Base-by-base conservation (phyloP, 2,888 invertebrate species). In the Pilophorus perplexus region DNA sequence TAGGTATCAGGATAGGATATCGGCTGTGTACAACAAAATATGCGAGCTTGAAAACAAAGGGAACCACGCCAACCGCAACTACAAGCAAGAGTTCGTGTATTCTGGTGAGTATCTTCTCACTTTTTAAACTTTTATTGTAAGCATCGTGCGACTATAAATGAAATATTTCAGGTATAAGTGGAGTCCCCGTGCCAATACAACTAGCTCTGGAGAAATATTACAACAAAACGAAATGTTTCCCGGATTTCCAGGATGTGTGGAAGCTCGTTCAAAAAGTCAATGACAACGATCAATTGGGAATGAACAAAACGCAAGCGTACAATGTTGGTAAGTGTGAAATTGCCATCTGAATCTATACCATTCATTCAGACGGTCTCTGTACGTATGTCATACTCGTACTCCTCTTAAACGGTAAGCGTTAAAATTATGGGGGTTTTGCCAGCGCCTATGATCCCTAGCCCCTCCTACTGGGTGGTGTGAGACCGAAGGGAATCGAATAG, bases 171-270 rank as follows among this genome's bases (percentile, higher is more conserved):
- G 64, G 64, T 5, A 27, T n/a, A n/a, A n/a, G 18, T 18, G 64
- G 64, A 18, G n/a, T n/a, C n/a, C 64, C 64, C 3, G 54, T 54
- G 14, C 64, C 54, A n/a, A 12, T 65, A 8, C 38, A 52, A 22
- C 74, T 73, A 40, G 75, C 75, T 42, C 73, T 80, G 27, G 75
- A 76, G 60, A 76, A 72, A 64, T 77, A 76, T 71, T 74, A 79
- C 60, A 79, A 79, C 72, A 77, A 75, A 65, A 74, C 71, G 52
- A 75, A 75, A 68, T 73, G 73, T 23, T 79, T 80, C 71, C 81
- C 81, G 2, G 79, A 80, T 73, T 80, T 76, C 70, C 72, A 73
- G 22, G 80, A 80, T 70, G 73, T 80, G 5, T 68, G 75, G 2
- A 72, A 73, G 20, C 73, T 79, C n/a, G 73, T 80, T 5, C 71